Percentiles rank a stretch among this genome's conserved stretches.
These are phyloP conservation scores for Pomacea canaliculata DNA, from an alignment of 2,888 invertebrate species.

Conservation along the genomic window DNA sequence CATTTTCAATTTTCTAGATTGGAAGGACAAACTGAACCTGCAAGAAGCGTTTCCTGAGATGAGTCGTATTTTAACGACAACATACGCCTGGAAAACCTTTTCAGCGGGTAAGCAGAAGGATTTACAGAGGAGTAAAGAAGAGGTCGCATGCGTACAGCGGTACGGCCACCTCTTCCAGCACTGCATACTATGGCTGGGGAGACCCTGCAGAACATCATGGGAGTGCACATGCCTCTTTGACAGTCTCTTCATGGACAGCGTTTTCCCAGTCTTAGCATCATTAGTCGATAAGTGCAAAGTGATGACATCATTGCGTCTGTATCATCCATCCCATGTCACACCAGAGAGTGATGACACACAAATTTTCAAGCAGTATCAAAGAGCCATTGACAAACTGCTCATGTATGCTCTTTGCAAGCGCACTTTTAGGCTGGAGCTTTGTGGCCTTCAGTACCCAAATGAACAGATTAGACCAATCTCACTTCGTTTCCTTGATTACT, in stretches of 20 bases:
- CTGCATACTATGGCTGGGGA: slow-evolving; percentile 21
- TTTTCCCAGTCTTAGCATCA: slow-evolving; percentile 14
- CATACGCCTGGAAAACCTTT: slow-evolving; percentile 14
- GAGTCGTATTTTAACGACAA: slow-evolving; percentile 6
- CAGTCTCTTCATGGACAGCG: neutral
- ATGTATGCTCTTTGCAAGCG: slow-evolving; percentile 3
- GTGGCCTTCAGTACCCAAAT: slow-evolving; percentile 18
- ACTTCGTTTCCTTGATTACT: slow-evolving; percentile 22
- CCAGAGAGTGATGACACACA: slow-evolving; percentile 19
- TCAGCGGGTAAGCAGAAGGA: slow-evolving; percentile 5
- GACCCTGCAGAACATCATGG: slow-evolving; percentile 17
- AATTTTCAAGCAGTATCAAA: slow-evolving; percentile 22
- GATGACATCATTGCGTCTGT: slow-evolving; percentile 14
- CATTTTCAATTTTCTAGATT: slow-evolving; percentile 18
- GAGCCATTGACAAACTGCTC: slow-evolving; percentile 17
- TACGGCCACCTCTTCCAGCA: slow-evolving; percentile 22
- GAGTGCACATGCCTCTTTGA: slow-evolving; percentile 21
- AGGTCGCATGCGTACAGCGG: slow-evolving; percentile 14
- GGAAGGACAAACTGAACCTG: slow-evolving; percentile 19
- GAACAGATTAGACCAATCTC: slow-evolving; percentile 23
- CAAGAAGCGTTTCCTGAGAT: slow-evolving; percentile 7
- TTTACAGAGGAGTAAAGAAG: slow-evolving; percentile 5
- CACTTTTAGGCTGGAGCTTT: slow-evolving; percentile 17
- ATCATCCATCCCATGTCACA: slow-evolving; percentile 21
- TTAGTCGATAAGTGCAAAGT: slow-evolving; percentile 13